These are phyloP conservation scores for Arizona elegans DNA, from an alignment of 2,113 vertebrate species.

Conservation along the genomic window DNA sequence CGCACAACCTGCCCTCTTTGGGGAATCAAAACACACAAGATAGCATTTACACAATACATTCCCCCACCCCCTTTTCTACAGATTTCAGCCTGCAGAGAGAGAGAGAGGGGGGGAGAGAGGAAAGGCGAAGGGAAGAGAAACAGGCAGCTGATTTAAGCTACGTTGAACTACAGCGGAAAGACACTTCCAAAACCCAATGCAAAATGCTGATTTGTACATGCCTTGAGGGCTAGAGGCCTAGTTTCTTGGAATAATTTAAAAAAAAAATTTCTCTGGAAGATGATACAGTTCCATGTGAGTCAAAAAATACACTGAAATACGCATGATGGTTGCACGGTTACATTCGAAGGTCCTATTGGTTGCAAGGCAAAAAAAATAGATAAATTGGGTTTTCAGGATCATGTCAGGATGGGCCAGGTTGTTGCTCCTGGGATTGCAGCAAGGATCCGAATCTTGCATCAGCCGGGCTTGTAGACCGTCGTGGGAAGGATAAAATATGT, in stretches of 20 bases:
- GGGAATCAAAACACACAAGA: not conserved
- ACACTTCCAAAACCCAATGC: not conserved
- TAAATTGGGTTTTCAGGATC: not conserved
- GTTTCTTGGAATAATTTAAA: not conserved
- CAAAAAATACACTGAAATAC: no score
- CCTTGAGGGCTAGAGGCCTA: not conserved
- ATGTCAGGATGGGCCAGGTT: not conserved
- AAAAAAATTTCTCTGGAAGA: not conserved
- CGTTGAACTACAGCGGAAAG: not conserved
- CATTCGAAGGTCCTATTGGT: not conserved
- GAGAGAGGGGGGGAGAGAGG: no score
- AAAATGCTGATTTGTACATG: not conserved
- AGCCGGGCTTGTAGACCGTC: not conserved
- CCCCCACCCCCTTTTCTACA: rapidly evolving
- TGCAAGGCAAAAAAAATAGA: not conserved
- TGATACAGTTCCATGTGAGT: not conserved
- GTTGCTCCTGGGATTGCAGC: not conserved
- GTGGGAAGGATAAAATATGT: not conserved
- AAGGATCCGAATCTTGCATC: not conserved
- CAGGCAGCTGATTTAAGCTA: no score
- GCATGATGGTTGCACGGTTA: no score
- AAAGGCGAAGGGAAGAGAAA: no score
- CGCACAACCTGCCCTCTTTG: not conserved
- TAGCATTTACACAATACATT: not conserved
- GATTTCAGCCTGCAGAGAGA: not conserved